A percentile compares a stretch with the other conserved stretches of the same genome.
Evolutionary conservation across 2,113 vertebrate species (phyloP).

Genomic region (Talpa occidentalis): DNA sequence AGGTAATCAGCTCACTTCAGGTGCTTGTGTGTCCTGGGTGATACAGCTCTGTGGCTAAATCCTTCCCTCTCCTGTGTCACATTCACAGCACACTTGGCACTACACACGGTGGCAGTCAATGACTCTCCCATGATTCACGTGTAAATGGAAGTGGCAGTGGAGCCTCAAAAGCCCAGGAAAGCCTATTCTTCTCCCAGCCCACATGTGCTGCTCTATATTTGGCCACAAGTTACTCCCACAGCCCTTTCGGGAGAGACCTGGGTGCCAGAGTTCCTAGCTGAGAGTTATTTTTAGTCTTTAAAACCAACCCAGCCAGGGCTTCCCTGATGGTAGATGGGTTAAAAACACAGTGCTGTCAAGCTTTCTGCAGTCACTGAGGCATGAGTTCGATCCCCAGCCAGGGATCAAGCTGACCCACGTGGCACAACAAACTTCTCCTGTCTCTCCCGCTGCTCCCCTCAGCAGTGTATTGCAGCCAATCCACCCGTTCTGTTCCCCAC

Average conservation of each 20-base stretch:
- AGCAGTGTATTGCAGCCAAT: too few species aligned
- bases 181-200: background rate
- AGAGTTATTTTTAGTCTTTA: constrained; percentile 25
- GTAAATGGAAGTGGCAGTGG: background rate
- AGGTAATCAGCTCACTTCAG: background rate
- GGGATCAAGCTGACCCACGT: too few species aligned
- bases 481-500: too few species aligned
- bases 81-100: background rate
- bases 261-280: background rate
- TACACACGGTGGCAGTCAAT: background rate
- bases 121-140: background rate
- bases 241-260: background rate
- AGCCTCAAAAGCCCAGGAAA: background rate
- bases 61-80: background rate
- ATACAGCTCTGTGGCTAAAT: background rate
- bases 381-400: too few species aligned
- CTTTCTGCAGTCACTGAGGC: too few species aligned
- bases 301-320: background rate
- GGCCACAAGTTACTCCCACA: background rate
- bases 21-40: background rate
- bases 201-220: background rate
- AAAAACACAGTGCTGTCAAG: too few species aligned
- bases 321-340: too few species aligned
- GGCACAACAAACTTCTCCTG: too few species aligned
- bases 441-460: too few species aligned